A percentile compares a stretch with the other conserved stretches of the same genome.
Conservation (phyloP, 2,888 invertebrate species). For the Pseudanteris insignis region DNA sequence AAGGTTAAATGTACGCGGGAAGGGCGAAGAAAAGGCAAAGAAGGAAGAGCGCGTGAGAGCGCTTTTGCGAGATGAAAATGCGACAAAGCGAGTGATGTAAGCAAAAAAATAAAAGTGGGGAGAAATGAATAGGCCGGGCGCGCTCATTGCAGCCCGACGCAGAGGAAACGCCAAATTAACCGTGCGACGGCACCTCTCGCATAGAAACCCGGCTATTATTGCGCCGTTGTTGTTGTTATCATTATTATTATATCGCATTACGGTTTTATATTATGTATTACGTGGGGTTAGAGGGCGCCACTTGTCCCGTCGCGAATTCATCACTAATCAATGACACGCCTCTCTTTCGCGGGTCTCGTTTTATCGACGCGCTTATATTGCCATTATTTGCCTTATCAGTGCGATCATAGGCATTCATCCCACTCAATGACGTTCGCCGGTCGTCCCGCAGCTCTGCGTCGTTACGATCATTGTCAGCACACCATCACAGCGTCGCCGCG, state of each 20-base stretch:
- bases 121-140: constrained; percentile 40
- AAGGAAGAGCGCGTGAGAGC: constrained; percentile 32
- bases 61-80: constrained; percentile 30
- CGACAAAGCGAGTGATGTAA: constrained; percentile 37
- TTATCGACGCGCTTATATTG: constrained; percentile 24
- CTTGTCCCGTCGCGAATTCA: constrained; percentile 28
- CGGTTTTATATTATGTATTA: constrained; percentile 31
- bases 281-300: constrained; percentile 33
- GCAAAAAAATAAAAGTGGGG: constrained; percentile 36
- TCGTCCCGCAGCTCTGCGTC: constrained; percentile 15
- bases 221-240: constrained; percentile 28
- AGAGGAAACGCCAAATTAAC: constrained; percentile 54
- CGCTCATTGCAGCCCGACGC: constrained; percentile 34
- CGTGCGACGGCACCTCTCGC: constrained; percentile 45
- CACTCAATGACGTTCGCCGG: constrained; percentile 25
- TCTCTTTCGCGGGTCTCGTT: constrained; percentile 13
- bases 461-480: too few relatives aligned
- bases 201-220: constrained; percentile 41
- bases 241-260: constrained; percentile 42
- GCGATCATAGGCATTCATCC: constrained; percentile 17
- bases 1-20: too few relatives aligned
- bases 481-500: too few relatives aligned
- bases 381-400: too few relatives aligned
- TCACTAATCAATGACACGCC: constrained; percentile 32
- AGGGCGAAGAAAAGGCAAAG: constrained; percentile 14